These are phyloP conservation scores for Pseudocheirus occidentalis DNA, from an alignment of 2,797 vertebrate genomes.

Conservation along the genomic window DNA sequence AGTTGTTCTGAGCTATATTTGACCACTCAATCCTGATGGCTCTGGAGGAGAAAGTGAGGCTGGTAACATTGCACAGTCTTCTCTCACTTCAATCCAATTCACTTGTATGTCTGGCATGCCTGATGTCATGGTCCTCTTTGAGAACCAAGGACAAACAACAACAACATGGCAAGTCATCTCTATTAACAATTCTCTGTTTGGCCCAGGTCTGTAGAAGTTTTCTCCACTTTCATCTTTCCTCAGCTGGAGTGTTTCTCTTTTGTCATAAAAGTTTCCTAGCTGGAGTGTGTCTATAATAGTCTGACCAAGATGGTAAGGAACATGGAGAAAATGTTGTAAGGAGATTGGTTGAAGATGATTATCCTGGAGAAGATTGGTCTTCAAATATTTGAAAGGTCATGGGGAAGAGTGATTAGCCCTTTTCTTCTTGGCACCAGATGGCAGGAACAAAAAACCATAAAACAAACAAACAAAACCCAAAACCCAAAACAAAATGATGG, in stretches of 20 bases:
- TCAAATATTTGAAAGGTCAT: not conserved
- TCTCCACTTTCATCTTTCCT: not conserved
- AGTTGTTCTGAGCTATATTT: no score
- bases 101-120: no score
- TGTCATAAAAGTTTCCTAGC: not conserved
- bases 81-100: no score
- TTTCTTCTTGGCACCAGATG: not conserved
- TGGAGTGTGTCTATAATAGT: not conserved
- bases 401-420: not conserved
- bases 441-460: not conserved
- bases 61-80: no score
- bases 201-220: not conserved
- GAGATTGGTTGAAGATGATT: not conserved
- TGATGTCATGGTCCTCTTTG: no score
- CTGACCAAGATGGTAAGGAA: not conserved
- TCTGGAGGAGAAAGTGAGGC: no score
- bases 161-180: not conserved
- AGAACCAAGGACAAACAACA: no score
- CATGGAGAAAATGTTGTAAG: not conserved
- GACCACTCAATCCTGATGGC: no score
- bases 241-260: not conserved
- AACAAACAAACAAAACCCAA: no score
- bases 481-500: not conserved
- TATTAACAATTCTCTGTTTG: not conserved
- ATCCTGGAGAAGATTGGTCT: not conserved